Evolutionary conservation across 2,888 invertebrate species (phyloP).

Genomic region (Amphipyra berbera): DNA sequence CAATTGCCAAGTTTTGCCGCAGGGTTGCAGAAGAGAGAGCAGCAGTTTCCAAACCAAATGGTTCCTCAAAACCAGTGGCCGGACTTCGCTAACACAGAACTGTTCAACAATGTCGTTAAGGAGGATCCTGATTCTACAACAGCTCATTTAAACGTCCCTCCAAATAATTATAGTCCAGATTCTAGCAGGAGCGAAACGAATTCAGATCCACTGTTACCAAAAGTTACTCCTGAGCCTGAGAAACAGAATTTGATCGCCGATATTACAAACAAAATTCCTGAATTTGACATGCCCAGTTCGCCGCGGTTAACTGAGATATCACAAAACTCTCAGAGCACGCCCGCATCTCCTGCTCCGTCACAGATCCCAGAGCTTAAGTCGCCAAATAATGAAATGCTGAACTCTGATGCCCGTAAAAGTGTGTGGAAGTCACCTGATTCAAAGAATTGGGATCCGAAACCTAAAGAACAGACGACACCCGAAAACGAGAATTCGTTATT

Average conservation of each 20-base stretch:
- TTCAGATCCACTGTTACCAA: conserved; percentile 76
- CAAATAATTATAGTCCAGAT: conserved; percentile 88
- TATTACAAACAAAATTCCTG: conserved; percentile 78
- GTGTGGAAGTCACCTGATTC: conserved; percentile 87
- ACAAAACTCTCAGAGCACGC: conserved; percentile 82
- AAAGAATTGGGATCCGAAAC: conserved; percentile 84
- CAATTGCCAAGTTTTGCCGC: conserved; percentile 84
- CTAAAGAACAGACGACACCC: conserved; percentile 75
- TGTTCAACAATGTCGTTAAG: conserved; percentile 90
- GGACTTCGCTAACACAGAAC: conserved; percentile 82
- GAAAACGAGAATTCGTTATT: conserved; percentile 90
- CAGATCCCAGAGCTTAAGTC: conserved; percentile 82
- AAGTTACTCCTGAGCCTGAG: conserved; percentile 72
- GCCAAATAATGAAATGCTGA: conserved; percentile 74
- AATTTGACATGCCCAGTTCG: conserved; percentile 85
- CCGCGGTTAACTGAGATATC: conserved; percentile 84
- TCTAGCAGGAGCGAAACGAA: conserved; percentile 87
- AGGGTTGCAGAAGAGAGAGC: conserved; percentile 83
- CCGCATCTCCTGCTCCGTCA: conserved; percentile 79
- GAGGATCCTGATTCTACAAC: conserved; percentile 95
- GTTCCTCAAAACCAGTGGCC: conserved; percentile 82
- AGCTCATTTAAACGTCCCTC: conserved; percentile 85
- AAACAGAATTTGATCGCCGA: conserved; percentile 75
- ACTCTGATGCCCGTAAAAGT: conserved; percentile 77
- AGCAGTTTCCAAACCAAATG: conserved; percentile 70